phyloP scores from a whole-genome alignment of 2,113 vertebrate genomes.

The Butorides virescens region DNA sequence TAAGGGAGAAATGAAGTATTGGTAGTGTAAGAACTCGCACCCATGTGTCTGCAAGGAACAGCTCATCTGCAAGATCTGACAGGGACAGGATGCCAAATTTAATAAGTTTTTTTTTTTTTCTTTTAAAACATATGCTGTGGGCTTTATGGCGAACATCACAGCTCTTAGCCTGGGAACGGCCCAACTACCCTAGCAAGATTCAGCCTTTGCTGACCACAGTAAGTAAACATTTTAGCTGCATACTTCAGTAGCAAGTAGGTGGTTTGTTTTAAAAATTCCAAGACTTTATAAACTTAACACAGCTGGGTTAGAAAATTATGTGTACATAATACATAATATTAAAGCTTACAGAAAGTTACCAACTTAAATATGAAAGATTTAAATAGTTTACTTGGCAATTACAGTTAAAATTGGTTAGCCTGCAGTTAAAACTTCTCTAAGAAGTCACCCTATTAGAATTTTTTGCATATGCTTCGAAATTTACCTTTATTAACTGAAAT shows the following conservation, averaged over 20 bases:
- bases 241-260: neutral
- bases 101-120: neutral
- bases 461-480: neutral
- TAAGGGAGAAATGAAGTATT: neutral
- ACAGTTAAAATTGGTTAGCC: neutral
- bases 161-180: neutral
- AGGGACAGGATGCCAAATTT: neutral
- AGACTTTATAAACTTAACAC: neutral
- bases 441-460: neutral
- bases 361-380: neutral
- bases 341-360: neutral
- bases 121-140: neutral
- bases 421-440: neutral
- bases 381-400: neutral
- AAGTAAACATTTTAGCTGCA: neutral
- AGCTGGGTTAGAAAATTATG: neutral
- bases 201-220: neutral
- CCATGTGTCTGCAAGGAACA: neutral
- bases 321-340: neutral
- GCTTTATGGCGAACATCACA: neutral
- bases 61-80: neutral
- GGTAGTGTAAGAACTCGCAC: neutral
- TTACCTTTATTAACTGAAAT: neutral
- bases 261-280: neutral
- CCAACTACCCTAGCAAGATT: neutral